A percentile compares a stretch with the other conserved stretches of the same genome.
These are phyloP conservation scores for Saccopteryx bilineata DNA, from an alignment of 2,113 vertebrate genomes.

Conservation along the genomic window DNA sequence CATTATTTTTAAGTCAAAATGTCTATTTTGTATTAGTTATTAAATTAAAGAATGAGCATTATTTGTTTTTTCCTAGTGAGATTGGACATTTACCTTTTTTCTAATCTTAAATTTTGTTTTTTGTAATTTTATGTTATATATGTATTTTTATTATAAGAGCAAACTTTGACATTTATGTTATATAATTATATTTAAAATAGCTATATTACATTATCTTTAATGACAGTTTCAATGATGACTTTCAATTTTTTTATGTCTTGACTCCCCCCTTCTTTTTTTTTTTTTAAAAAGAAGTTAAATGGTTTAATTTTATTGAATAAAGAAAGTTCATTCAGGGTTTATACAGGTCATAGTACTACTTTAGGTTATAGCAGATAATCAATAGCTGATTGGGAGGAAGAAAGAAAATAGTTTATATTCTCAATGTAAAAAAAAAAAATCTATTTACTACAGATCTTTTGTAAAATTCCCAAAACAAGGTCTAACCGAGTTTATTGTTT, in stretches of 20 bases:
- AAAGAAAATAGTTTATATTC: conserved; percentile 74
- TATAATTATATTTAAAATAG: background rate
- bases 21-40: background rate
- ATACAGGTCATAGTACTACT: conserved; percentile 74
- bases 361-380: conserved; percentile 75
- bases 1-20: conserved; percentile 24
- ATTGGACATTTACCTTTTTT: background rate
- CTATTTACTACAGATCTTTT: conserved; percentile 66
- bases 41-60: background rate
- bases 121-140: background rate
- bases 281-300: conserved; percentile 79
- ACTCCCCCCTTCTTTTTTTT: background rate
- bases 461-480: conserved; percentile 73
- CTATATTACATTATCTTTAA: background rate
- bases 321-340: conserved; percentile 74
- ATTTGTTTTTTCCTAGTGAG: background rate
- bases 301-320: conserved; percentile 79
- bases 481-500: conserved; percentile 49
- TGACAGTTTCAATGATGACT: background rate
- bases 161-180: background rate
- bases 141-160: background rate
- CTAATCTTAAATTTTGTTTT: background rate
- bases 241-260: background rate
- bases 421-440: conserved; percentile 74
- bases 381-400: conserved; percentile 58